These are phyloP conservation scores for Amniataba percoides DNA, from an alignment of 2,797 vertebrate genomes.

Conservation along the genomic window DNA sequence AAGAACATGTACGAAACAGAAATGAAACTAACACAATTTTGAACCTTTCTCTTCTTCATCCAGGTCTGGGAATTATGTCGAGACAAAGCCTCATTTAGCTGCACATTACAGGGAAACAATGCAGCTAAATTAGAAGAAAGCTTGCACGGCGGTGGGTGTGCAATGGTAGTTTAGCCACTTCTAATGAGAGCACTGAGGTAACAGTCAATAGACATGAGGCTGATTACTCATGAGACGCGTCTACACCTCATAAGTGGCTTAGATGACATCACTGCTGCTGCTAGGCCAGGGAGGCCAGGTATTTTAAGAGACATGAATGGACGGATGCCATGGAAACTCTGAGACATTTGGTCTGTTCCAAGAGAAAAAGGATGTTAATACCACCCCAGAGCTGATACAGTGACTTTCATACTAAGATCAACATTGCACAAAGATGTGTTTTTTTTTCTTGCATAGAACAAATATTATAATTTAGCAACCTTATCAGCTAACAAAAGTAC, in stretches of 20 bases:
- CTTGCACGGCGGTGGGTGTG: neutral
- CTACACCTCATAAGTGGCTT: slow-evolving; percentile 65
- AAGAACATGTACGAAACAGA: slow-evolving; percentile 61
- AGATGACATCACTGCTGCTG: slow-evolving; percentile 73
- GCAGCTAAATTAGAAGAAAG: slow-evolving; percentile 24
- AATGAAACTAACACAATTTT: slow-evolving; percentile 65
- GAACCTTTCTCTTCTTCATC: slow-evolving; percentile 57
- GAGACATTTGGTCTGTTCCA: slow-evolving; percentile 36
- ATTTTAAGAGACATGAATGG: slow-evolving; percentile 66
- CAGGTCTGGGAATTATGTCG: slow-evolving; percentile 47
- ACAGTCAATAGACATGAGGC: slow-evolving; percentile 56
- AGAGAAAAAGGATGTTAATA: slow-evolving; percentile 14
- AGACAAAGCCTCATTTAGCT: slow-evolving; percentile 42
- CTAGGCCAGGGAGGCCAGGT: slow-evolving; percentile 62
- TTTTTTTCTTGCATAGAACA: neutral
- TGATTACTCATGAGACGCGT: slow-evolving; percentile 65
- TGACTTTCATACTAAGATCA: slow-evolving; percentile 9
- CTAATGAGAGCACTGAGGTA: slow-evolving; percentile 64
- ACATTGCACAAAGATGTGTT: neutral
- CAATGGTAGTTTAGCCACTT: slow-evolving; percentile 46
- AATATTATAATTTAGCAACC: neutral
- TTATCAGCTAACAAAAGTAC: neutral
- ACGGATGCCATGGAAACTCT: slow-evolving; percentile 58
- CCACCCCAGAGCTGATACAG: slow-evolving; percentile 22
- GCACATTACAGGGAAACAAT: slow-evolving; percentile 46